Evolutionary conservation across 2,113 vertebrate species (phyloP), one percentile per base, ranked within the genome.

Genomic region (Scytalopus superciliaris): DNA sequence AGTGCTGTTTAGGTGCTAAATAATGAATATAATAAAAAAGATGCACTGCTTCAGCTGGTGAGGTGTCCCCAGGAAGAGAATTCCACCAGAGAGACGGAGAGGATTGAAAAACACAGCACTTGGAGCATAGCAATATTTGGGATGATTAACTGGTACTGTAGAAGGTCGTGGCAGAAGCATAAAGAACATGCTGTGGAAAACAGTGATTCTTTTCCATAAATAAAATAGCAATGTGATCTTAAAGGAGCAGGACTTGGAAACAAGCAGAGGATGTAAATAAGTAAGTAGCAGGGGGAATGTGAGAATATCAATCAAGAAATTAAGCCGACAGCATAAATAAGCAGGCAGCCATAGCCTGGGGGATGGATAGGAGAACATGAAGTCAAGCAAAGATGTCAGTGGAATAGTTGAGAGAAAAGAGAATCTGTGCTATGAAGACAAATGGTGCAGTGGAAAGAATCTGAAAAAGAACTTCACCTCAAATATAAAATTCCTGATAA

Each of bases 271-370:
- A 78, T 72, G 94, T 97, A 97, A 97, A 96, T 96, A 97, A 97
- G 37, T 97, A 96, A 96, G 90, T 75, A 96, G 94, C 96, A 92
- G 42, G 88, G 96, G 96, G 94, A 96, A 94, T 82, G 92, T 90
- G 94, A 96, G 96, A 92, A 93, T 96, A 96, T 97, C 96, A 97
- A 95, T 97, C 96, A 97, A 79, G 96, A 90, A 97, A 97, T 96
- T 96, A 97, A 97, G 96, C 93, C 80, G 92, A 93, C 94, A 96
- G 94, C 96, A 96, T 96, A 97, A 97, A 97, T 96, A 97, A 96
- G 94, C 90, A 97, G 94, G 90, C 92, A 95, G 93, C 86, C 88
- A 21, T 95, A 96, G 96, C 96, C 93, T 64, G 49, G 86, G 93
- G 96, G 92, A 50, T 79, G 90, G 93, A 93, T 47, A 21, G 92